Evolutionary conservation across 2,888 invertebrate species (phyloP), one percentile per base, ranked within the genome.

Genomic region (Eucera pruinosa): DNA sequence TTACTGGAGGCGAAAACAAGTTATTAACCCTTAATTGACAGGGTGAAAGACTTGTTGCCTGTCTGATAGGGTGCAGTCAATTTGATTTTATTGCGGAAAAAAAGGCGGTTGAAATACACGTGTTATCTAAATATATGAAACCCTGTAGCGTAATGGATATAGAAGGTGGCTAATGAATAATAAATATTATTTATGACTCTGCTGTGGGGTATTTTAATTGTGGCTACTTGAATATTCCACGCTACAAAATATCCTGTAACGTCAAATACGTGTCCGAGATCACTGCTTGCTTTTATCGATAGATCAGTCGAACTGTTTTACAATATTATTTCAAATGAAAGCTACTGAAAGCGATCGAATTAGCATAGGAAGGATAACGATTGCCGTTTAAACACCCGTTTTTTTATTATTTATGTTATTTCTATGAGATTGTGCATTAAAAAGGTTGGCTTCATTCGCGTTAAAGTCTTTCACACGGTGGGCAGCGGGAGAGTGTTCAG

Each of bases 1-100:
- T 73, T 61, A 48, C 55, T 48, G 25, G 25, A 11, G 48, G 30
- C 25, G 20, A 25, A n/a, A 47, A 41, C 71, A 55, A 69, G 55
- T 71, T 70, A 61, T 73, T 55, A 55, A 70, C 55, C 47, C 47
- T 55, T 71, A 54, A 60, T 50, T 50, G 70, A 72, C 60, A 60
- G 70, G 70, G 60, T 45, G 70, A 54, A 54, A 54, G 33, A 52
- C 43, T 39, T 30, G 72, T 43, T 52, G n/a, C 15, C 13, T 23
- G 60, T 27, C 39, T 13, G 47, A 30, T 47, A 48, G 71, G 47
- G 50, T 39, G n/a, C 9, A 41, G 33, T 45, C 39, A 7, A 27
- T 41, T 33, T 18, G 13, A 27, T n/a, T 7, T 15, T 7, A 13
- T 4, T n/a, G 11, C 4, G 13, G 0, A 2, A 13, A 33, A 30